Evolutionary conservation across 2,797 vertebrate genomes (phyloP), one percentile per base, ranked within the genome.

Genomic region (Acomys russatus): DNA sequence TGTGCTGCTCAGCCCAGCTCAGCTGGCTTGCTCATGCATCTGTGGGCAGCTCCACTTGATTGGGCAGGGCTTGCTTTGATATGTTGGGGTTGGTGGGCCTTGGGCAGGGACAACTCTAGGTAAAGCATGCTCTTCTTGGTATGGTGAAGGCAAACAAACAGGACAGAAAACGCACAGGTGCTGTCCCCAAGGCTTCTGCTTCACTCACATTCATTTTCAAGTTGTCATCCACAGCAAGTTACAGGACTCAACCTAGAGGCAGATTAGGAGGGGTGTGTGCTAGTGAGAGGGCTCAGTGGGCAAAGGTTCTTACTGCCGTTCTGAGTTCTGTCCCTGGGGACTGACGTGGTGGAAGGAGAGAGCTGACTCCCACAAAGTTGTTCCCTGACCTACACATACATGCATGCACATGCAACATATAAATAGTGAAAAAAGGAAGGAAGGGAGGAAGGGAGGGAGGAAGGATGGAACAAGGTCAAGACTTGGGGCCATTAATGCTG

Each of bases 61-160:
- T 92, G 92, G 85, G 54, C 12, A 9, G 94, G 74, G 35, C 35
- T 95, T 96, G 64, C 15, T 91, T 44, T 83, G 23, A 22, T 54
- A 22, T 59, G 30, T 83, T 83, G 84, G 44, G 44, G 4, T 94
- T 70, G 49, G 54, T 76, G 95, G 64, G 38, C 35, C 82, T 14
- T 77, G 70, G 78, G 70, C 54, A 85, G n/a, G 56, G 54, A 86
- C 44, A 86, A 4, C 18, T 49, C 66, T 90, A 88, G 9, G 20
- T 30, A 33, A 85, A 63, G 10, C 9, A 30, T 66, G n/a, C 35
- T 91, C 88, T 93, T 54, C 87, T 87, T 89, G 44, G 33, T 93
- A 1, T 68, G 74, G n/a, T 63, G 85, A 88, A 87, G 23, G 33
- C 71, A 79, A 77, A 70, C 15, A 59, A 90, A 12, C 25, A 85